Conservation (phyloP, 1,140 invertebrate species). For the Penaeus japonicus region DNA sequence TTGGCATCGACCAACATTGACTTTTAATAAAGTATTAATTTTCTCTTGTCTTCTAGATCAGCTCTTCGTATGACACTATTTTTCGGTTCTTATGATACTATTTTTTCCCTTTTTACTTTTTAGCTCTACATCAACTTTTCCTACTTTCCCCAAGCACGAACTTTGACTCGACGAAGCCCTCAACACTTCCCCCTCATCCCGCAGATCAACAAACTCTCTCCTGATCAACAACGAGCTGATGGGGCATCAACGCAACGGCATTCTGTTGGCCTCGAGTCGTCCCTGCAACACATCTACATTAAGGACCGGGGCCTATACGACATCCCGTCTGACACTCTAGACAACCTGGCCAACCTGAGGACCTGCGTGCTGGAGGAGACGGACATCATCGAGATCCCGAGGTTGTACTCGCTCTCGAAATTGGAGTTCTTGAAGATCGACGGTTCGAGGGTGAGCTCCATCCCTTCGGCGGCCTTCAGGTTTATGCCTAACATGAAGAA, state of each 20-base stretch:
- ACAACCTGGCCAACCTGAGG: slow-evolving; percentile 55
- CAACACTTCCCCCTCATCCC: not conserved
- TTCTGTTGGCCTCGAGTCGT: slow-evolving; percentile 58
- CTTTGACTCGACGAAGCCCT: too few relatives aligned
- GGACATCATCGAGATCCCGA: slow-evolving; percentile 55
- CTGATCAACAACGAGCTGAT: slow-evolving; percentile 52
- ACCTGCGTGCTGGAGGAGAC: slow-evolving; percentile 58
- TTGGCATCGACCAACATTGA: too few relatives aligned
- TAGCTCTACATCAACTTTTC: not conserved
- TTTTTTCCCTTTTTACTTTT: too few relatives aligned
- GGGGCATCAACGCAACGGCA: slow-evolving; percentile 54
- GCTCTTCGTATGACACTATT: too few relatives aligned
- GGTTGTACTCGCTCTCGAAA: slow-evolving; percentile 55
- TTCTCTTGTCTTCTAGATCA: too few relatives aligned
- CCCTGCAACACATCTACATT: slow-evolving; percentile 57
- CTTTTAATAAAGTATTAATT: too few relatives aligned
- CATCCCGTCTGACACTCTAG: slow-evolving; percentile 58
- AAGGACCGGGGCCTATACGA: slow-evolving; percentile 44
- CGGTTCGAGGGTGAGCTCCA: slow-evolving; percentile 46
- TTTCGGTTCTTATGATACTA: too few relatives aligned
- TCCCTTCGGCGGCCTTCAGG: slow-evolving; percentile 46
- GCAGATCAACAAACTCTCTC: slow-evolving; percentile 57
- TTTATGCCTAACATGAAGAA: slow-evolving; percentile 58
- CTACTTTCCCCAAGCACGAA: not conserved
- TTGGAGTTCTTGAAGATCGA: slow-evolving; percentile 59